These are phyloP conservation scores for Drosophila lacteicornis DNA, from an alignment of 1,140 invertebrate genomes.

Conservation along the genomic window DNA sequence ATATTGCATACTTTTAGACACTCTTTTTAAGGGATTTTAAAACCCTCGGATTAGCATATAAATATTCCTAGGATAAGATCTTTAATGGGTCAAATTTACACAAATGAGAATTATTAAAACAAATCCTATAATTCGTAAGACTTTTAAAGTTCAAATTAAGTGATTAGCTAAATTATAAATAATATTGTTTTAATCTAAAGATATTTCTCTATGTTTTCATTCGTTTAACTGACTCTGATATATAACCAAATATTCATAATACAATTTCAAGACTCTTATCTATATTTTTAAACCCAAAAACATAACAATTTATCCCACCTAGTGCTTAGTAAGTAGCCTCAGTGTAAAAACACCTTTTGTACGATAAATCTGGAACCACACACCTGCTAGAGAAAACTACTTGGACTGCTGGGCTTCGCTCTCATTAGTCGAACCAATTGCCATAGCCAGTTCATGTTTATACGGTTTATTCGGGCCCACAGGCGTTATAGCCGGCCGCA, in stretches of 20 bases:
- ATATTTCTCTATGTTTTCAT: too few species aligned
- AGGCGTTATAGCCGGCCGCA: slow-evolving; percentile 48
- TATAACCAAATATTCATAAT: not conserved
- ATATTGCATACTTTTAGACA: not conserved
- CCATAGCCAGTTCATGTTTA: slow-evolving; percentile 46
- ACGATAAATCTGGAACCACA: slow-evolving; percentile 31
- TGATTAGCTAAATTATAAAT: too few species aligned
- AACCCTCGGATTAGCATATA: too few species aligned
- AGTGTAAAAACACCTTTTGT: slow-evolving; percentile 22
- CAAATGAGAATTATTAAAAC: too few species aligned
- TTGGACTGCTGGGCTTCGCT: slow-evolving; percentile 5
- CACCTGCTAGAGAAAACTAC: slow-evolving; percentile 17
- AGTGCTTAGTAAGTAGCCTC: not conserved
- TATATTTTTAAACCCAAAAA: too few species aligned
- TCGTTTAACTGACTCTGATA: not conserved
- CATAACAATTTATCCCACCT: not conserved
- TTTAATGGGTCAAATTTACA: too few species aligned
- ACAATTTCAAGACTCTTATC: too few species aligned
- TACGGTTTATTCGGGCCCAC: slow-evolving; percentile 44
- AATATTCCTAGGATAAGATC: too few species aligned
- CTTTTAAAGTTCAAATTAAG: too few species aligned
- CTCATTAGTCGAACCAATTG: slow-evolving; percentile 56
- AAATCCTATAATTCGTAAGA: too few species aligned
- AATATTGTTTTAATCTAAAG: too few species aligned
- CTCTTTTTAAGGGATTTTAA: not conserved